phyloP scores from a whole-genome alignment of 1,140 invertebrate genomes.

The Varroa destructor region DNA sequence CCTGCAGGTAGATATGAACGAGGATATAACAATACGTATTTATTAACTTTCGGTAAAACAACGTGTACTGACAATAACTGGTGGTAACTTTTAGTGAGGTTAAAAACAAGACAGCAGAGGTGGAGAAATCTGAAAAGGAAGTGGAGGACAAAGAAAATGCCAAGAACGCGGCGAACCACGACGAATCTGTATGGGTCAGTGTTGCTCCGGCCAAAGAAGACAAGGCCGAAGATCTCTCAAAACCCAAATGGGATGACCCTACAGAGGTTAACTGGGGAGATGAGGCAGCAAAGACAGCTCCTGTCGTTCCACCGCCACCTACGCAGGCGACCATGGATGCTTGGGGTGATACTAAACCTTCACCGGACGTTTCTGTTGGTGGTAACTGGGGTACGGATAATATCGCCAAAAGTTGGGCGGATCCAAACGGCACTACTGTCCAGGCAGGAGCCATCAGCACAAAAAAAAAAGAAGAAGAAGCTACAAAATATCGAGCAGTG shows the following conservation, averaged over 20 bases:
- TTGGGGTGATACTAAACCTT: neutral
- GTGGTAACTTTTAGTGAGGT: neutral
- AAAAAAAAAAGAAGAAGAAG: neutral
- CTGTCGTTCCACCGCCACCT: neutral
- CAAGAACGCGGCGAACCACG: constrained; percentile 31
- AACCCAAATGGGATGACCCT: constrained; percentile 31
- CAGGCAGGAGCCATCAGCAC: neutral
- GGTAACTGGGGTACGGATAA: constrained; percentile 56
- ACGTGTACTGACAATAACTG: too few relatives aligned
- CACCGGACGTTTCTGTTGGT: neutral
- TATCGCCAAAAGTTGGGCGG: constrained; percentile 49
- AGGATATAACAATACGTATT: too few relatives aligned
- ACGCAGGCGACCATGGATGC: constrained; percentile 24
- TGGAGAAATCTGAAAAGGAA: constrained; percentile 28
- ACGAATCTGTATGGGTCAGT: constrained; percentile 29
- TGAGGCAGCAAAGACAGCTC: constrained; percentile 21
- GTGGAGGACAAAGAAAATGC: constrained; percentile 30
- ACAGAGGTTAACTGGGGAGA: constrained; percentile 31
- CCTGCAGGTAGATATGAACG: too few relatives aligned
- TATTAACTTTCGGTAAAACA: too few relatives aligned
- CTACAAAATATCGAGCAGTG: constrained; percentile 60
- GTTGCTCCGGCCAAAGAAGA: constrained; percentile 27
- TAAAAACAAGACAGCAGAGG: constrained; percentile 14
- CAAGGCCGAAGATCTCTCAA: constrained; percentile 30
- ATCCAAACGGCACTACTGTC: constrained; percentile 41